Conservation (phyloP, 2,888 invertebrate species). For the Oligia strigilis region DNA sequence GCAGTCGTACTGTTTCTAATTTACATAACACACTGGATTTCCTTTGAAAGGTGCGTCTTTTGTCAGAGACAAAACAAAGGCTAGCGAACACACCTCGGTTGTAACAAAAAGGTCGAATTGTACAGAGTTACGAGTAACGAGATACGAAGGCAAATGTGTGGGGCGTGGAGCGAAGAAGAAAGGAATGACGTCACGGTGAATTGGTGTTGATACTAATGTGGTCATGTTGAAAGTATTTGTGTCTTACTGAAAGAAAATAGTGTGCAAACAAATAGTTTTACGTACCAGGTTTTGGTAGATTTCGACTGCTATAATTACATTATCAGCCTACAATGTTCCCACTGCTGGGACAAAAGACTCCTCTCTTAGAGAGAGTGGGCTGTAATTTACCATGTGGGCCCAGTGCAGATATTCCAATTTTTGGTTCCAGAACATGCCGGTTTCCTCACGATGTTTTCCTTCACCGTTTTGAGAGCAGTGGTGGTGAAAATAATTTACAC, state of each 20-base stretch:
- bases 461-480: too few relatives aligned
- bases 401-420: too few relatives aligned
- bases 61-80: slow-evolving; percentile 84
- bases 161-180: slow-evolving; percentile 48
- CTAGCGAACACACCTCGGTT: slow-evolving; percentile 71
- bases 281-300: neutral
- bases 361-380: too few relatives aligned
- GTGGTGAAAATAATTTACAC: too few relatives aligned
- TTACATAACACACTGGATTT: slow-evolving; percentile 84
- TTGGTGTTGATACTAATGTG: slow-evolving; percentile 8
- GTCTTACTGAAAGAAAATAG: neutral
- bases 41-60: slow-evolving; percentile 85
- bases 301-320: neutral
- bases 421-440: too few relatives aligned
- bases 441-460: too few relatives aligned
- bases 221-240: neutral
- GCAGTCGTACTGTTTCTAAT: slow-evolving; percentile 79
- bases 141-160: slow-evolving; percentile 70
- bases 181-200: slow-evolving; percentile 16
- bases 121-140: slow-evolving; percentile 71
- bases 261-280: neutral
- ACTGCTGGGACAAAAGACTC: too few relatives aligned
- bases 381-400: too few relatives aligned
- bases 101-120: slow-evolving; percentile 76
- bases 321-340: too few relatives aligned